A percentile compares a stretch with the other conserved stretches of the same genome.
Conservation (phyloP, 2,888 invertebrate species). For the Limnephilus rhombicus region DNA sequence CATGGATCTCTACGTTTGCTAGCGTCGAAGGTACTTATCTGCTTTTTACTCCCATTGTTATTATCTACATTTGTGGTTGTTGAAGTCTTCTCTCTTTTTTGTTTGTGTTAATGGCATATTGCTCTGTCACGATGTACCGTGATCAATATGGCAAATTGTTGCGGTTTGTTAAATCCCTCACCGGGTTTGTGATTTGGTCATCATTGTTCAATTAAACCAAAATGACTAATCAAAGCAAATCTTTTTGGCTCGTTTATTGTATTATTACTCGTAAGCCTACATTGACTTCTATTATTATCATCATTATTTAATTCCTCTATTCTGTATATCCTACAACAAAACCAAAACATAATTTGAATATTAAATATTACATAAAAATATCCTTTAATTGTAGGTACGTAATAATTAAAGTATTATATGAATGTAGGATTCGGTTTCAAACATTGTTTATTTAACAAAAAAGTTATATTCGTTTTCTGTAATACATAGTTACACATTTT, state of each 20-base stretch:
- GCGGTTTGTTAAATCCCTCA: neutral
- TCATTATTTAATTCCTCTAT: neutral
- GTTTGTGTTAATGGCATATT: neutral
- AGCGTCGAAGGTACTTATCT: constrained; percentile 55
- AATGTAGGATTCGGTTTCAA: neutral
- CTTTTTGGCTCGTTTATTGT: neutral
- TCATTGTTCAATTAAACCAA: neutral
- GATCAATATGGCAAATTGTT: neutral
- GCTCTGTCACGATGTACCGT: neutral
- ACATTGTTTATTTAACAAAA: neutral
- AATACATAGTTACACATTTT: neutral
- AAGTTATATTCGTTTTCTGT: neutral
- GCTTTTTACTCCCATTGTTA: neutral
- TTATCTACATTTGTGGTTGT: neutral
- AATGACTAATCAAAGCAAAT: neutral
- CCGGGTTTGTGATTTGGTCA: neutral
- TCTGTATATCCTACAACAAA: neutral
- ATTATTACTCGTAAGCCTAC: neutral
- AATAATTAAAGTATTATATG: neutral
- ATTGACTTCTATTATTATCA: neutral
- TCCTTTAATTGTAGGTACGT: neutral
- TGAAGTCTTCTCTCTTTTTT: neutral
- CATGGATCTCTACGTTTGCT: constrained; percentile 55
- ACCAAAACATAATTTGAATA: neutral
- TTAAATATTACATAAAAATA: neutral